Evolutionary conservation across 92 coral and sea anemone species (phyloP), one percentile per base, ranked within the genome.

Genomic region (Metridium senile): DNA sequence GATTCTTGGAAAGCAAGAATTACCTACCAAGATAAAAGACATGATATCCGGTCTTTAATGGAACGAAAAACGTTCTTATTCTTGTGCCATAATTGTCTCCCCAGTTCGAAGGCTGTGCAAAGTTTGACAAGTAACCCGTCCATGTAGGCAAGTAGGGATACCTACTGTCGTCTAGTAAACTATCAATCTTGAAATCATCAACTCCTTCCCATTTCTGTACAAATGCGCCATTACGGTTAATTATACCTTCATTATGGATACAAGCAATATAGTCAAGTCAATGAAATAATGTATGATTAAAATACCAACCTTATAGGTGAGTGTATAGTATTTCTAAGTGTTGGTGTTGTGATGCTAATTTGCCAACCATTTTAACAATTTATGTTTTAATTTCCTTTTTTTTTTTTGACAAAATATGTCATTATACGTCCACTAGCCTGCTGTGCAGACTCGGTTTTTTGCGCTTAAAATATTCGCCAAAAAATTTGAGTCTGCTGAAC

Each of bases 121-220:
- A 95, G 17, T 56, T 83, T 34, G 86, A 70, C 9, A 86, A 65
- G 45, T 86, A 74, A 18, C 92, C 84, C 1, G 75, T 71, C 74
- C 79, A 77, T 17, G 92, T 86, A 6, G 99, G 97, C 64, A 93
- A 58, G 30, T 71, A 58, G 1, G 99, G 99, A 70, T 58, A 95
- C 26, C 93, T 89, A 23, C 95, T 90, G 75, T 92, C 83, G 1
- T 82, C 76, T 21, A 84, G 80, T 56, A 95, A 57, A 19, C 64
- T 75, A 46, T 77, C 59, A 57, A 82, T 66, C 33, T 86, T 74
- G 71, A 75, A 89, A 0, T 88, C 87, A 64, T 95, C 99, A 68
- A 95, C 88, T 28, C 92, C 89, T 10, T 84, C 88, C 99, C 99
- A 95, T 74, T 88, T 76, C 27, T 95, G 97, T 21, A 95, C 74